Conservation (phyloP, 1,140 invertebrate species). For the Parasteatoda tepidariorum region DNA sequence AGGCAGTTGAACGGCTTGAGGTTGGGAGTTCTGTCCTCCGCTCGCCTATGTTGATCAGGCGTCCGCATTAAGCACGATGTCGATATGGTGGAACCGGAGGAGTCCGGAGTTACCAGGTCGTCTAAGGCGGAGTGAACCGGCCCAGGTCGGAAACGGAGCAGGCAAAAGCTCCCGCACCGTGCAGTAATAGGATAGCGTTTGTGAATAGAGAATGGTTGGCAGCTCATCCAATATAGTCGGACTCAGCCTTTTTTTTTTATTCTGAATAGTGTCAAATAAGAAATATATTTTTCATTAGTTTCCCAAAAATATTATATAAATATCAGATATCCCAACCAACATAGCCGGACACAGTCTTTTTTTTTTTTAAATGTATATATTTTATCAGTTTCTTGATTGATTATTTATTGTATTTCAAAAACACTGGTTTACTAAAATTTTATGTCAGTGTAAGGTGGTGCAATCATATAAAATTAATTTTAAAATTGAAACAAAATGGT, state of each 20-base stretch:
- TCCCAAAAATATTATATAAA: too few species aligned
- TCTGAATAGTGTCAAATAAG: too few species aligned
- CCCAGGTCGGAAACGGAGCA: conserved; percentile 97
- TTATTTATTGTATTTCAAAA: too few species aligned
- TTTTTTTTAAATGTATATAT: too few species aligned
- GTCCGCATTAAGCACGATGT: conserved; percentile 72
- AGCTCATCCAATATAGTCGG: conserved; percentile 88
- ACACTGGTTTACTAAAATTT: too few species aligned
- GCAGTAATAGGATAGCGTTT: conserved; percentile 97
- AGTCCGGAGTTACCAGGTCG: conserved; percentile 14
- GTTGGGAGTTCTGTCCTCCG: conserved; percentile 69
- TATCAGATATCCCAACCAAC: too few species aligned
- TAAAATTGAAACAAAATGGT: too few species aligned
- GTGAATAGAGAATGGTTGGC: conserved; percentile 85
- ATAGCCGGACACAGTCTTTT: too few species aligned
- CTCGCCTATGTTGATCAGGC: conserved; percentile 21
- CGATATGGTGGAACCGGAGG: conserved; percentile 63
- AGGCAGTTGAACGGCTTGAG: conserved; percentile 69
- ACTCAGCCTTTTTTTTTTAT: conserved; percentile 74
- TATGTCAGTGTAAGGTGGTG: too few species aligned
- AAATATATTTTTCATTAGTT: too few species aligned
- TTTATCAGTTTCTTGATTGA: too few species aligned
- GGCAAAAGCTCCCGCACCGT: conserved; percentile 95
- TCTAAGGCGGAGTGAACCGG: conserved; percentile 91
- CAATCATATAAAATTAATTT: too few species aligned